Conservation (phyloP, 1,140 invertebrate species). For the Magallana ariakensis region DNA sequence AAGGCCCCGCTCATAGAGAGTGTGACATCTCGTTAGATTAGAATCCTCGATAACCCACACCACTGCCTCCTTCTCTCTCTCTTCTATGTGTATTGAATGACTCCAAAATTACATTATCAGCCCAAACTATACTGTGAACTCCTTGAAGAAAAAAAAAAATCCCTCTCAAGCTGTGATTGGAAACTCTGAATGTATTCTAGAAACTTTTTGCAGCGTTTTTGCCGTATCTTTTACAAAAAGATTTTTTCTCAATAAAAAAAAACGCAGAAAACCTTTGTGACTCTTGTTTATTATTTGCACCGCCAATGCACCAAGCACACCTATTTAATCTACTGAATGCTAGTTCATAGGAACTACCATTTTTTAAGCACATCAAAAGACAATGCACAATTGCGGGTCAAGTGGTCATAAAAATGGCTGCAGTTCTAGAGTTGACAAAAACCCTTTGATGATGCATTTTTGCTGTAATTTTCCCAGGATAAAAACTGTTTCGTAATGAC, state of each 20-base stretch:
- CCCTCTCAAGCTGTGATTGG: not conserved
- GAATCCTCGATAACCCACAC: not conserved
- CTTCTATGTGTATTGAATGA: slow-evolving; percentile 23
- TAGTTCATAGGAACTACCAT: not conserved
- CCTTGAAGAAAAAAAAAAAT: not conserved
- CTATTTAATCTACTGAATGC: no score
- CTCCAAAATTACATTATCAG: not conserved
- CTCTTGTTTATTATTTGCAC: no score
- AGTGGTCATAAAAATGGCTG: not conserved
- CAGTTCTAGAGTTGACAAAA: not conserved
- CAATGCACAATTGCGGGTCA: slow-evolving; percentile 4
- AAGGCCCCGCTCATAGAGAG: not conserved
- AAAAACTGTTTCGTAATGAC: not conserved
- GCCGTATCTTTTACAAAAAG: no score
- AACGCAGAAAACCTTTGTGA: no score
- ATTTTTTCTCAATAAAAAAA: no score
- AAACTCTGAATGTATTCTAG: not conserved
- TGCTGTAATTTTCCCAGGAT: not conserved
- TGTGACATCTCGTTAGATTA: slow-evolving; percentile 32
- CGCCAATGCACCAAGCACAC: no score
- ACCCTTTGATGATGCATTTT: not conserved
- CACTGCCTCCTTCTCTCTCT: not conserved
- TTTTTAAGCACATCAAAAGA: slow-evolving; percentile 13
- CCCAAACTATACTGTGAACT: not conserved
- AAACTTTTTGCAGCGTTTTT: no score